Percentiles rank a stretch among this genome's conserved stretches.
Conservation (phyloP, 2,113 vertebrate species). For the Bufo bufo region DNA sequence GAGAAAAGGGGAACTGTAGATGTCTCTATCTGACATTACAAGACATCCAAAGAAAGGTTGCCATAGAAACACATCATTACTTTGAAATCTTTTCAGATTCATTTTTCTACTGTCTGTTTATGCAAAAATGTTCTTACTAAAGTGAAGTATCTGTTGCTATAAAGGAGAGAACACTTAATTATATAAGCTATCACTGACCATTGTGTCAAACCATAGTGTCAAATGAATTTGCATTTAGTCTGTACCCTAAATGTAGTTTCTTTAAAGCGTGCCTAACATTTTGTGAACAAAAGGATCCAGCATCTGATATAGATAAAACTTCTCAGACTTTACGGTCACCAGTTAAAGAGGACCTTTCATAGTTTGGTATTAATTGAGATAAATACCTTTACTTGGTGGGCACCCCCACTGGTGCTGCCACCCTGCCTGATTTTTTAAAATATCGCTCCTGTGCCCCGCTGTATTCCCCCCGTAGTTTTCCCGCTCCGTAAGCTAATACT, state of each 20-base stretch:
- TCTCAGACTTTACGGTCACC: no score
- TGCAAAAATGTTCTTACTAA: constrained; percentile 1
- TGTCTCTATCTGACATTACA: constrained; percentile 31
- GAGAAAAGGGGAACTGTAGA: constrained; percentile 14
- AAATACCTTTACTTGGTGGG: no score
- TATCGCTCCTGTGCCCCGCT: no score
- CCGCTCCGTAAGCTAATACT: no score
- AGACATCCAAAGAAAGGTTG: constrained; percentile 64
- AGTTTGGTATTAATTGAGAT: no score
- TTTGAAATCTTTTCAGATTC: constrained; percentile 58
- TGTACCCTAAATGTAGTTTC: background rate
- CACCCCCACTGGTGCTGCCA: no score
- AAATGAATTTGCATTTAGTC: constrained; percentile 16
- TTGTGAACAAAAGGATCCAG: no score
- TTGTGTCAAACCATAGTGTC: background rate
- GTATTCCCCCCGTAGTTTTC: no score
- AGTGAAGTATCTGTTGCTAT: constrained; percentile 30
- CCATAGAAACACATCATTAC: constrained; percentile 73
- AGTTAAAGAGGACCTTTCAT: no score
- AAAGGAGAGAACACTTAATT: constrained; percentile 29
- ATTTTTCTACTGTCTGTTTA: constrained; percentile 17
- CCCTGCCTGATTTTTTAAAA: no score
- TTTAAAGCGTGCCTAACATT: background rate
- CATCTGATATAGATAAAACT: no score
- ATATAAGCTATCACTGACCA: background rate